Conservation (phyloP, 2,797 vertebrate species). For the Mus minutoides region DNA sequence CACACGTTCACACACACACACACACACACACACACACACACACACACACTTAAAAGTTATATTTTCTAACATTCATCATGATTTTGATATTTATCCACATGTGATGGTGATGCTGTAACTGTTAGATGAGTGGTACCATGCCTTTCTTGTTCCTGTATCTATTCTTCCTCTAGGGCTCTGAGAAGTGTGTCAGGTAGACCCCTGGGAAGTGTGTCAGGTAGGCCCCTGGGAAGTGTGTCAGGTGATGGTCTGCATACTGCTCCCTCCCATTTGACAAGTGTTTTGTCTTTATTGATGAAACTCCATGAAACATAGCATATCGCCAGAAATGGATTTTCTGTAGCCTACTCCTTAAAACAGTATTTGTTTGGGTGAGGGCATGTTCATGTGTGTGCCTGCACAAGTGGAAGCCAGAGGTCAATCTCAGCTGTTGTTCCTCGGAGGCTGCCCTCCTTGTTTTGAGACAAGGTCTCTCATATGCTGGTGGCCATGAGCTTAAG, state of each 20-base stretch:
- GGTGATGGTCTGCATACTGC: no score
- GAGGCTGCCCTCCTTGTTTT: background rate
- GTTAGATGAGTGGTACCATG: background rate
- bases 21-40: background rate
- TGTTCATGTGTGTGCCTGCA: background rate
- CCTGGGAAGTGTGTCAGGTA: no score
- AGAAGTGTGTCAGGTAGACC: no score
- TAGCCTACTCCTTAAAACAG: background rate
- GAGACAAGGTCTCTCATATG: background rate
- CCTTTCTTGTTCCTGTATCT: background rate
- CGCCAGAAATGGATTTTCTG: background rate
- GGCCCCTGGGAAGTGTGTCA: no score
- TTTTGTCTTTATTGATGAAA: background rate
- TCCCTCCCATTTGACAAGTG: no score
- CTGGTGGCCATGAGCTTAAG: background rate
- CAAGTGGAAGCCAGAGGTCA: background rate
- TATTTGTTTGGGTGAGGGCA: background rate
- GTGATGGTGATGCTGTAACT: background rate
- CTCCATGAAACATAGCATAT: background rate
- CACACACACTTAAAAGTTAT: background rate
- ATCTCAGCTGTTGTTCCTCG: background rate
- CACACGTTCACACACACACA: background rate
- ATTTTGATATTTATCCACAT: background rate
- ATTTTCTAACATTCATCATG: background rate
- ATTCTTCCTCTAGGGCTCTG: background rate